Evolutionary conservation across 2,113 vertebrate species (phyloP).

Genomic region (Anarhynchus alexandrinus): DNA sequence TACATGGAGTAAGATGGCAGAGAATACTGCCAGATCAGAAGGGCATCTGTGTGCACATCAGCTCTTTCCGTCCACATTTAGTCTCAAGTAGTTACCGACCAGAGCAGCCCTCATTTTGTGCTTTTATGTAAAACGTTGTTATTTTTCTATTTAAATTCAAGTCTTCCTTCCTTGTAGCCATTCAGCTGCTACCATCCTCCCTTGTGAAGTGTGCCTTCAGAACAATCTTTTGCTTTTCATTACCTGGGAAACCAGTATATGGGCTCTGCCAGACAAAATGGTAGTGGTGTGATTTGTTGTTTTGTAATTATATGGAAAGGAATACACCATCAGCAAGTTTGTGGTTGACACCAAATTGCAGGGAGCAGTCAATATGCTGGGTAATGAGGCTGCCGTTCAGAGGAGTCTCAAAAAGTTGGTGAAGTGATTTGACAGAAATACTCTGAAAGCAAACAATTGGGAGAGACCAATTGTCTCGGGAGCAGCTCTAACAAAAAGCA

Average conservation of each 20-base stretch:
- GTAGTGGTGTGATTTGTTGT: neutral
- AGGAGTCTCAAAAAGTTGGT: neutral
- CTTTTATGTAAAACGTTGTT: neutral
- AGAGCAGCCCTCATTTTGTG: neutral
- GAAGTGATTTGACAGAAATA: neutral
- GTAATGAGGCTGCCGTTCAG: neutral
- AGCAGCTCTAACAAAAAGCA: neutral
- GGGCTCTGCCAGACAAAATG: neutral
- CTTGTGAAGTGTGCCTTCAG: neutral
- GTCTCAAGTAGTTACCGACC: neutral
- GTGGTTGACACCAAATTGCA: neutral
- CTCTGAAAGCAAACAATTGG: neutral
- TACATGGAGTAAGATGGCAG: neutral
- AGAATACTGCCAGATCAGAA: neutral
- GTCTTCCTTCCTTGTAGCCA: neutral
- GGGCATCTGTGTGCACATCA: neutral
- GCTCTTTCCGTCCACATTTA: neutral
- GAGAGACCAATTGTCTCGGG: neutral
- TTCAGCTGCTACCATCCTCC: neutral
- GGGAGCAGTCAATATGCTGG: neutral
- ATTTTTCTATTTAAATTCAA: neutral
- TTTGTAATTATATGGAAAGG: neutral
- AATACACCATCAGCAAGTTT: neutral
- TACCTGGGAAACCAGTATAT: neutral
- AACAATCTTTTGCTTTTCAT: neutral